Conservation (phyloP, 2,888 invertebrate species). For the Lasius platythorax region DNA sequence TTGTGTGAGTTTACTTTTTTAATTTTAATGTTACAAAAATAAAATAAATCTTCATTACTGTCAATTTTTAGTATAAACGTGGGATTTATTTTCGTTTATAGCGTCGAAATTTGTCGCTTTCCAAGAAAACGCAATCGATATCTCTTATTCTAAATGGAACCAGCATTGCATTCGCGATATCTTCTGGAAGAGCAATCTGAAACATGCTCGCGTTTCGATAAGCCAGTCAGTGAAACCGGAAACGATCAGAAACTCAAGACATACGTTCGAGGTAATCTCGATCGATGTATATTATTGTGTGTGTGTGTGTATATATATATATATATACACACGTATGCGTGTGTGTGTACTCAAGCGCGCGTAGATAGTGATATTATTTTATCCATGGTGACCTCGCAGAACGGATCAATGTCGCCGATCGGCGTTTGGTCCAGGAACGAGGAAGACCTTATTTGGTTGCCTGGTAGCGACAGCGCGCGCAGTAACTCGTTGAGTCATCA, state of each 20-base stretch:
- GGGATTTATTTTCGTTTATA: neutral
- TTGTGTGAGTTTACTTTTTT: neutral
- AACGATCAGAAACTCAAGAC: constrained; percentile 42
- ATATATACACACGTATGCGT: too few relatives aligned
- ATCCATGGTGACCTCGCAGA: neutral
- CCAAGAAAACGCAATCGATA: neutral
- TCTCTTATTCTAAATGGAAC: neutral
- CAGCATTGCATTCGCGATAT: constrained; percentile 6
- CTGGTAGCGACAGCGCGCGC: constrained; percentile 38
- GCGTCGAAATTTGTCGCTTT: neutral
- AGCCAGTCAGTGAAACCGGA: constrained; percentile 28
- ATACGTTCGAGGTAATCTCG: constrained; percentile 21
- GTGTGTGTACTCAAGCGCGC: neutral
- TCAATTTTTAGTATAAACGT: neutral
- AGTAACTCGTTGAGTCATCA: constrained; percentile 61
- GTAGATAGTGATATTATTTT: constrained; percentile 45
- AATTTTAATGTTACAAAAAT: too few relatives aligned
- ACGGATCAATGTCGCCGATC: constrained; percentile 44
- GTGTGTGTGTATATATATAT: neutral
- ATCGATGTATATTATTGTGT: too few relatives aligned
- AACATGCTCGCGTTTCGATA: constrained; percentile 29
- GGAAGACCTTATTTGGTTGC: constrained; percentile 62
- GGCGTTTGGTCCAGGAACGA: constrained; percentile 34
- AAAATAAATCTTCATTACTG: neutral
- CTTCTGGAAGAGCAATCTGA: constrained; percentile 28